phyloP scores from a whole-genome alignment of 1,140 invertebrate species.

The Ooceraea biroi region DNA sequence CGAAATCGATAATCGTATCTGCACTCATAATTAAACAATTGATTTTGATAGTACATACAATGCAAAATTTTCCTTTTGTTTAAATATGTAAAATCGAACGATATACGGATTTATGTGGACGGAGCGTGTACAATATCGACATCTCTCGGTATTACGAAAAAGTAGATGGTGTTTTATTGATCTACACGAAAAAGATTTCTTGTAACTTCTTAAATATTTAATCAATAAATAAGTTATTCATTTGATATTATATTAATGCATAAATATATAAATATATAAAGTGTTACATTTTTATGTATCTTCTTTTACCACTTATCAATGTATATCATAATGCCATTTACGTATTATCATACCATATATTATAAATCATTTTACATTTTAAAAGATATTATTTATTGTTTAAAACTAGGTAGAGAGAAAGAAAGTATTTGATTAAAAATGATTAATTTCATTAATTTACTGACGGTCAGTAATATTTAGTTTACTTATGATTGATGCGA shows the following conservation, averaged over 20 bases:
- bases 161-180: background rate
- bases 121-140: slow-evolving; percentile 20
- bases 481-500: background rate
- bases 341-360: too few relatives aligned
- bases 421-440: background rate
- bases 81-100: background rate
- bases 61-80: background rate
- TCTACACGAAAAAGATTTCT: slow-evolving; percentile 3
- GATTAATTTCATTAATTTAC: background rate
- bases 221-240: background rate
- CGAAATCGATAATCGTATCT: too few relatives aligned
- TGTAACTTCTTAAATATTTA: background rate
- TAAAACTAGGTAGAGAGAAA: background rate
- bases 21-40: too few relatives aligned
- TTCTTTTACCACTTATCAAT: background rate
- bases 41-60: too few relatives aligned
- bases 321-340: too few relatives aligned
- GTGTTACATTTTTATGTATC: background rate
- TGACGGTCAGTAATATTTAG: background rate
- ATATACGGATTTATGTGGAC: background rate
- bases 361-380: slow-evolving; percentile 8
- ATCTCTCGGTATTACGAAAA: slow-evolving; percentile 3
- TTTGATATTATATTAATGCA: background rate
- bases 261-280: slow-evolving; percentile 3
- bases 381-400: background rate